Conservation (phyloP, 2,888 invertebrate species). For the Bellardia pandia region DNA sequence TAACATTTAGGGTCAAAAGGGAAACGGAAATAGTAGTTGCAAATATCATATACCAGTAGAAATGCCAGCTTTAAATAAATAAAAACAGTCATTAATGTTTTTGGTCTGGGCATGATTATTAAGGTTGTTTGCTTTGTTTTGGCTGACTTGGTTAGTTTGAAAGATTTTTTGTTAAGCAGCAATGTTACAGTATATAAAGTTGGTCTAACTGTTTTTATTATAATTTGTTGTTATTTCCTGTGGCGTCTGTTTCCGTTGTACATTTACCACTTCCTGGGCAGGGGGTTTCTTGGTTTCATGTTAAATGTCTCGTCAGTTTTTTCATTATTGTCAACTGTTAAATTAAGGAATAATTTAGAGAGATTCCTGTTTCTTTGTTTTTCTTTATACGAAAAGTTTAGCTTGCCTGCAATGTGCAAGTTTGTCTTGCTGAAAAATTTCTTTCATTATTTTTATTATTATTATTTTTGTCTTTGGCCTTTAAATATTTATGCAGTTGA, state of each 20-base stretch:
- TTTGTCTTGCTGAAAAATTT: constrained; percentile 24
- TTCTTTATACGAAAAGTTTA: not conserved
- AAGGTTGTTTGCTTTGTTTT: constrained; percentile 4
- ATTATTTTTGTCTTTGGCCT: not conserved
- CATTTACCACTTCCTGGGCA: constrained; percentile 62
- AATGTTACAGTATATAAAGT: not conserved
- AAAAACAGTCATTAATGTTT: constrained; percentile 62
- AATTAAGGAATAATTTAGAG: constrained; percentile 49
- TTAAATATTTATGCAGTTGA: constrained; percentile 52
- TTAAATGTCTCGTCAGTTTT: constrained; percentile 44
- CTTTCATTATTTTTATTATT: constrained; percentile 19
- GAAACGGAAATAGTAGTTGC: constrained; percentile 24
- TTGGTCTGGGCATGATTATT: constrained; percentile 39
- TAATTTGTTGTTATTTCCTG: constrained; percentile 63
- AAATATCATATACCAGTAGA: not conserved
- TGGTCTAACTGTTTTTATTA: constrained; percentile 17
- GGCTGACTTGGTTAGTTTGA: not conserved
- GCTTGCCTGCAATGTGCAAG: constrained; percentile 7
- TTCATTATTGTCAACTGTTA: constrained; percentile 35
- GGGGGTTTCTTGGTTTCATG: not conserved
- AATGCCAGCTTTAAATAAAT: constrained; percentile 43
- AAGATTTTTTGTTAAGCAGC: not conserved
- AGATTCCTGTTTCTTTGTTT: not conserved
- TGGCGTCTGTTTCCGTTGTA: constrained; percentile 63
- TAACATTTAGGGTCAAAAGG: constrained; percentile 49